A percentile compares a stretch with the other conserved stretches of the same genome.
phyloP scores from a whole-genome alignment of 2,797 vertebrate genomes.

The Phataginus tetradactyla region DNA sequence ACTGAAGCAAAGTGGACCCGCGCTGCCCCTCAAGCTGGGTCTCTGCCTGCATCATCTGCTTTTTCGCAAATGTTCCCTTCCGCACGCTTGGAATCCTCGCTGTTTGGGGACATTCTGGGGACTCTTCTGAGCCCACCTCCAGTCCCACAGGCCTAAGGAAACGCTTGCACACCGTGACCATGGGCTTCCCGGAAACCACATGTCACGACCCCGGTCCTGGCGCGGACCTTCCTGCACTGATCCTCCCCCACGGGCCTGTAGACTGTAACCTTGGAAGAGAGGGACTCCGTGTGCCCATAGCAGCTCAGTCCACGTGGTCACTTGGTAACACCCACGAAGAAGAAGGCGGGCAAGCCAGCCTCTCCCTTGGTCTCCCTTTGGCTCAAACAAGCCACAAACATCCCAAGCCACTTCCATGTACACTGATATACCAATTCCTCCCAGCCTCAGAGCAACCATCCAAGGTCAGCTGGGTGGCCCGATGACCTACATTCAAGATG shows the following conservation, averaged over 20 bases:
- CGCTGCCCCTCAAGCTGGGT: not conserved
- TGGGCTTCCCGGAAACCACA: not conserved
- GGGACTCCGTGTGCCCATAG: not conserved
- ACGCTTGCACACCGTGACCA: fast-evolving
- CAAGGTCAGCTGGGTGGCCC: fast-evolving
- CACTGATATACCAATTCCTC: not conserved
- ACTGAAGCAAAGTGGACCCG: not conserved
- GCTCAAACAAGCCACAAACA: not conserved
- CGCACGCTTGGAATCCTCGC: not conserved
- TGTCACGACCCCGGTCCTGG: fast-evolving
- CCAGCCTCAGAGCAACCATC: fast-evolving
- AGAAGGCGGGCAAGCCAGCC: not conserved
- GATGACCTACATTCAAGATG: not conserved
- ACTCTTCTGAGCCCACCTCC: not conserved
- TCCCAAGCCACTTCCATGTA: not conserved
- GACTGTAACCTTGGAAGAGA: not conserved
- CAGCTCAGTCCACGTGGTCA: not conserved
- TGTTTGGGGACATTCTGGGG: not conserved
- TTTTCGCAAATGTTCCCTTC: not conserved
- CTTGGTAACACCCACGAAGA: not conserved
- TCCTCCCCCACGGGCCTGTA: fast-evolving
- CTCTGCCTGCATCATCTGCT: not conserved
- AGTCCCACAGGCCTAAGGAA: not conserved
- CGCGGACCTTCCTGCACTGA: fast-evolving
- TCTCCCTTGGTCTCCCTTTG: not conserved